Evolutionary conservation across 1,140 invertebrate genomes (phyloP).

Genomic region (Heliconius melpomene): DNA sequence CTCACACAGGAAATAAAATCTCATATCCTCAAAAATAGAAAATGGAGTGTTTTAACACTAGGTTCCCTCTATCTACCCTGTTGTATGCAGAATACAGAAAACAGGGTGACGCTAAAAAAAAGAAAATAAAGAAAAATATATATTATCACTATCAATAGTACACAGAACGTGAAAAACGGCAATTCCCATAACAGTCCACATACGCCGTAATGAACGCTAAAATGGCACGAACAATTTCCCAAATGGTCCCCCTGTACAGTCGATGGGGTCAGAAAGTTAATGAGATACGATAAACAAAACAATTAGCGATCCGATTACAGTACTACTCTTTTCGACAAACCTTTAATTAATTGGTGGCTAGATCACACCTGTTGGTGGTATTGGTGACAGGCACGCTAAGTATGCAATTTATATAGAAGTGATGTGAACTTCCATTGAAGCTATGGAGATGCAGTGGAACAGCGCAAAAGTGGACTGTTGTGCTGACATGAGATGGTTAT

Average conservation of each 20-base stretch:
- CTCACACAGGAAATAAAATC: too few relatives aligned
- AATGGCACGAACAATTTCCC: conserved; percentile 15
- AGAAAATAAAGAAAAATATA: too few relatives aligned
- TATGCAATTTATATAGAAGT: not conserved
- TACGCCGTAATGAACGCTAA: not conserved
- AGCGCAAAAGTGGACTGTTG: too few relatives aligned
- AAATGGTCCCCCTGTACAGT: conserved; percentile 8
- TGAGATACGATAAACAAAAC: conserved; percentile 31
- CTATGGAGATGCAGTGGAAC: too few relatives aligned
- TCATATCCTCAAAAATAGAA: too few relatives aligned
- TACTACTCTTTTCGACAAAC: not conserved
- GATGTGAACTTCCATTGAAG: not conserved
- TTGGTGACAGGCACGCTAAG: not conserved
- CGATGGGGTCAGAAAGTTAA: conserved; percentile 33
- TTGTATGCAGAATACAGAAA: too few relatives aligned
- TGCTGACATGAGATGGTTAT: too few relatives aligned
- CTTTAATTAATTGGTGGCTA: not conserved
- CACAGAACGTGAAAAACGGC: not conserved
- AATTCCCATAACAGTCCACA: not conserved
- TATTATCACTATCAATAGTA: not conserved
- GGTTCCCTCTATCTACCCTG: too few relatives aligned
- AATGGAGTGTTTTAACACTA: too few relatives aligned
- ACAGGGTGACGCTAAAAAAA: too few relatives aligned
- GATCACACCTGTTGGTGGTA: not conserved
- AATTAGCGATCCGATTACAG: conserved; percentile 27